These are phyloP conservation scores for Melanogrammus aeglefinus DNA, from an alignment of 2,797 vertebrate genomes.

Conservation along the genomic window DNA sequence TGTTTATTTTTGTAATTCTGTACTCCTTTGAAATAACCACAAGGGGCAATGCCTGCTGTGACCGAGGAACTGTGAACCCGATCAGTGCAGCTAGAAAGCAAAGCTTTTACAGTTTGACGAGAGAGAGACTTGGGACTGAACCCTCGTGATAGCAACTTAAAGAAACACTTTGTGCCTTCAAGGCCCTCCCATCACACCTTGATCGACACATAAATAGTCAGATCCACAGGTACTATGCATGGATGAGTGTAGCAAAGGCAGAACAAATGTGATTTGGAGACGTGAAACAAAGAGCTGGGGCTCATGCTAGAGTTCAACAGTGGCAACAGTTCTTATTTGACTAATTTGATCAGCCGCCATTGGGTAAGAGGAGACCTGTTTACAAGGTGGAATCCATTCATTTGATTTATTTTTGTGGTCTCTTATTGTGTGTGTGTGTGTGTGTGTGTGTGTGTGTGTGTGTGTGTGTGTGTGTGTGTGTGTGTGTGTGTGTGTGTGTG, in stretches of 20 bases:
- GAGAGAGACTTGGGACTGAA: neutral
- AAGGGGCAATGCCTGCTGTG: neutral
- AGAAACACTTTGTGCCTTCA: neutral
- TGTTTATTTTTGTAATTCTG: conserved; percentile 29
- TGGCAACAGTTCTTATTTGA: conserved; percentile 36
- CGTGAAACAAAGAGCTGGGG: conserved; percentile 59
- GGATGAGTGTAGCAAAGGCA: conserved; percentile 41
- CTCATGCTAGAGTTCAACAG: conserved; percentile 43
- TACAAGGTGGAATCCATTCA: conserved; percentile 39
- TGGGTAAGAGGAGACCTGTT: conserved; percentile 48
- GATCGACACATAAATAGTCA: conserved; percentile 24
- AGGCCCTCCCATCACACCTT: neutral
- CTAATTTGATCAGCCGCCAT: conserved; percentile 49
- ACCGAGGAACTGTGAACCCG: neutral
- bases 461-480: neutral
- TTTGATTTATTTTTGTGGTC: neutral
- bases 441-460: neutral
- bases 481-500: neutral
- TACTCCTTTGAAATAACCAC: conserved; percentile 2
- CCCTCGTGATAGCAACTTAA: neutral
- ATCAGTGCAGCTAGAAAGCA: neutral
- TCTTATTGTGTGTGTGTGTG: neutral
- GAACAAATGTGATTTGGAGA: conserved; percentile 52
- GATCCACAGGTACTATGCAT: conserved; percentile 28
- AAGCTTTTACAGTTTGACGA: neutral